These are phyloP conservation scores for Paraescarpia echinospica DNA, from an alignment of 1,140 invertebrate species.

Conservation along the genomic window DNA sequence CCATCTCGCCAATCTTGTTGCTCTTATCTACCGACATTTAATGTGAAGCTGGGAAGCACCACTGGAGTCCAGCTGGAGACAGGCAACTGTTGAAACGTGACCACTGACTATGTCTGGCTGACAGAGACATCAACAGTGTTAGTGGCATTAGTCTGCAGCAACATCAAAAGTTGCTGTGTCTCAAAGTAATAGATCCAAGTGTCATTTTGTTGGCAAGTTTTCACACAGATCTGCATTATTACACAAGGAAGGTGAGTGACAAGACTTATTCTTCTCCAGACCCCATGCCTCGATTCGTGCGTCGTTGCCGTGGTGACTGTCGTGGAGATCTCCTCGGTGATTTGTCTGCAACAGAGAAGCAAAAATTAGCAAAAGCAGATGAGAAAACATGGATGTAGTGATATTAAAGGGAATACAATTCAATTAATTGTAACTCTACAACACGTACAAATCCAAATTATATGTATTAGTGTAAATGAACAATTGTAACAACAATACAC, in stretches of 20 bases:
- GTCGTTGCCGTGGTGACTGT: conserved; percentile 51
- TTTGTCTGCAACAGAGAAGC: conserved; percentile 40
- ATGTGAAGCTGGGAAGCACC: no score
- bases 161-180: neutral
- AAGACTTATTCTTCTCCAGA: conserved; percentile 26
- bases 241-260: neutral
- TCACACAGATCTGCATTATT: neutral
- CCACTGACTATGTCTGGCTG: neutral
- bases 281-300: conserved; percentile 47
- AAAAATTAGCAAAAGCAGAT: no score
- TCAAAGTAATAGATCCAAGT: neutral
- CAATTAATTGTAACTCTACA: no score
- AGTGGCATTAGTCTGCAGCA: neutral
- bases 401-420: no score
- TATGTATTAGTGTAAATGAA: no score
- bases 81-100: neutral
- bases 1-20: neutral
- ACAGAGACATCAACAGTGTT: neutral
- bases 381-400: no score
- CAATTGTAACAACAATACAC: no score
- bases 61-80: neutral
- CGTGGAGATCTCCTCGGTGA: conserved; percentile 52
- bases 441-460: no score
- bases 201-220: neutral
- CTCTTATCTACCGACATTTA: neutral